Conservation (phyloP, 2,797 vertebrate species). For the Coregonus ussuriensis region DNA sequence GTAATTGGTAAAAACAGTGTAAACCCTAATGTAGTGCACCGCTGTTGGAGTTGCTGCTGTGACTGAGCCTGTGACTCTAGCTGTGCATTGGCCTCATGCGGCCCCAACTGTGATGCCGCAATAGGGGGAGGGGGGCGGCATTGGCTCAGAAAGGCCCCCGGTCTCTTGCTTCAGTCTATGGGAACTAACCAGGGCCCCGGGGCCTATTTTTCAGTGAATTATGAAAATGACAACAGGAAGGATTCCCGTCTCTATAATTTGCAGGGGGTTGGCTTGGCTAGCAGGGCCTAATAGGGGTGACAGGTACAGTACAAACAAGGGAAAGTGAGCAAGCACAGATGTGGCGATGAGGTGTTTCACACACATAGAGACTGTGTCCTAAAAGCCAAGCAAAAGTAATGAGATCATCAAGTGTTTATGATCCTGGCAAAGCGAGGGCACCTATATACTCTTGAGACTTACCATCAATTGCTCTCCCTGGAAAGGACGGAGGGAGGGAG, state of each 20-base stretch:
- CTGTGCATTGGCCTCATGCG: constrained; percentile 38
- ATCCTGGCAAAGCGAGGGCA: constrained; percentile 56
- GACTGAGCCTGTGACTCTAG: constrained; percentile 26
- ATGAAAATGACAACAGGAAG: neutral
- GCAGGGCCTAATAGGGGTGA: constrained; percentile 2
- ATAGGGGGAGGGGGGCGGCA: neutral
- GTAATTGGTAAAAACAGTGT: constrained; percentile 45
- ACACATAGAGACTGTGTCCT: neutral
- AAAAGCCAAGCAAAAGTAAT: constrained; percentile 60
- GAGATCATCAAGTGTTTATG: constrained; percentile 60
- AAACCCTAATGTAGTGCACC: constrained; percentile 2
- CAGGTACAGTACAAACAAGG: neutral
- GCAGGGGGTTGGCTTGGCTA: neutral
- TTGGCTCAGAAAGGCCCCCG: neutral
- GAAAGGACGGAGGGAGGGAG: constrained; percentile 30
- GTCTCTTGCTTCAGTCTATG: neutral
- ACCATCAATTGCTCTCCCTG: constrained; percentile 53
- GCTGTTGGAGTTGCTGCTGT: constrained; percentile 20
- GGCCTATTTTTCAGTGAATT: neutral
- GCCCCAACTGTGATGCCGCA: constrained; percentile 33
- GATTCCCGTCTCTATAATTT: neutral
- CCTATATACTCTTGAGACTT: constrained; percentile 56
- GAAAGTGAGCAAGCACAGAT: constrained; percentile 7
- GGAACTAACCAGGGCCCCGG: neutral
- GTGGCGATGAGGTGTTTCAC: constrained; percentile 29